phyloP scores from a whole-genome alignment of 2,888 invertebrate species.

The Miltochrista miniata region DNA sequence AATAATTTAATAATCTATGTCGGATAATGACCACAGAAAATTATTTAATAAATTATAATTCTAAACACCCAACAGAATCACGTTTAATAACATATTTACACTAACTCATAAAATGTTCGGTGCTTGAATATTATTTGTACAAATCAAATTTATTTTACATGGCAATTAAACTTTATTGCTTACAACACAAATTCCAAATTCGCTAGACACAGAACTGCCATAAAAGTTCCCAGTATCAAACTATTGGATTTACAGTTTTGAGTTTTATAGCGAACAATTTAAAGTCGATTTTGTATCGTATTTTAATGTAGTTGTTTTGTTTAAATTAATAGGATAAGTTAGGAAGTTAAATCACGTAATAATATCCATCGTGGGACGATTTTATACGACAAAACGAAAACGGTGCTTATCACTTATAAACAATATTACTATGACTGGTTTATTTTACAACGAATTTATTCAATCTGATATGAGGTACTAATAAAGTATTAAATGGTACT shows the following conservation, averaged over 20 bases:
- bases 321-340: slow-evolving; percentile 31
- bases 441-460: background rate
- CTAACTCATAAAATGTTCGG: slow-evolving; percentile 28
- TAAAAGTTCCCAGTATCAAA: background rate
- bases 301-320: slow-evolving; percentile 11
- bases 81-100: slow-evolving; percentile 32
- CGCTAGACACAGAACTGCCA: background rate
- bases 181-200: accelerated
- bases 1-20: too few species aligned
- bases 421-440: slow-evolving; percentile 8
- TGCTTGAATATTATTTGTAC: slow-evolving; percentile 1
- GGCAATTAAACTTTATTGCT: background rate
- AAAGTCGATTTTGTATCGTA: slow-evolving; percentile 16
- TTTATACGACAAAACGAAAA: slow-evolving; percentile 25
- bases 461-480: background rate
- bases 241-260: background rate
- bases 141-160: background rate
- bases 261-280: background rate
- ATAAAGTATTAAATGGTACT: background rate
- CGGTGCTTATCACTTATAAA: slow-evolving; percentile 28
- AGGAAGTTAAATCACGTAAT: slow-evolving; percentile 38
- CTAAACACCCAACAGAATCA: background rate
- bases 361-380: slow-evolving; percentile 34
- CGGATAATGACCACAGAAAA: too few species aligned
- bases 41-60: too few species aligned